phyloP scores from a whole-genome alignment of 2,888 invertebrate species.

The Megastigmus dorsalis region DNA sequence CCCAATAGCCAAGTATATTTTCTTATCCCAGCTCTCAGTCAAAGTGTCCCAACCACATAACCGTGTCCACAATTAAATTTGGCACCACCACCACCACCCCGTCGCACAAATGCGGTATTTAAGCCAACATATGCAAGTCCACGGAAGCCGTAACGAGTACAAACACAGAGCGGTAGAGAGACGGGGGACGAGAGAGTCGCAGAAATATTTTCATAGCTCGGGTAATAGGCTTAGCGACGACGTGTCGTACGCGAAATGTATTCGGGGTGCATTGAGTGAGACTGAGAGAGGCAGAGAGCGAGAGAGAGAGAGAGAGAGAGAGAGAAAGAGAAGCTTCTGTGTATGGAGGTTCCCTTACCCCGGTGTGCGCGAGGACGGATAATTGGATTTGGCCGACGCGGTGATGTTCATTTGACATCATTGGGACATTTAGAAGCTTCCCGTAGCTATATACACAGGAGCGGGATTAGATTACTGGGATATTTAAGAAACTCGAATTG shows the following conservation, averaged over 20 bases:
- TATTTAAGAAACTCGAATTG: slow-evolving; percentile 61
- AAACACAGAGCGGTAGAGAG: slow-evolving; percentile 58
- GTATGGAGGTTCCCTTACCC: slow-evolving; percentile 51
- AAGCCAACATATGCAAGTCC: slow-evolving; percentile 60
- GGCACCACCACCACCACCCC: slow-evolving; percentile 56
- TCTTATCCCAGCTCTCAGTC: not conserved
- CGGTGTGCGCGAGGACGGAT: slow-evolving; percentile 53
- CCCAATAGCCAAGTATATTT: slow-evolving; percentile 8
- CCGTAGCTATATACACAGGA: slow-evolving; percentile 49
- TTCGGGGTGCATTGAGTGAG: slow-evolving; percentile 53
- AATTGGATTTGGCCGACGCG: slow-evolving; percentile 70
- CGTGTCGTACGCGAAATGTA: slow-evolving; percentile 13
- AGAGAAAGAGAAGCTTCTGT: too few relatives aligned
- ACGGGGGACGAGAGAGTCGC: too few relatives aligned
- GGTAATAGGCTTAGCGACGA: slow-evolving; percentile 69
- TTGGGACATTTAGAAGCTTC: slow-evolving; percentile 66
- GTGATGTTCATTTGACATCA: slow-evolving; percentile 73
- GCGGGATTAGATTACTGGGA: slow-evolving; percentile 65
- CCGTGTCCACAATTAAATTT: slow-evolving; percentile 37
- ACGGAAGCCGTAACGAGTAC: slow-evolving; percentile 52
- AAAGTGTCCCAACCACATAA: not conserved
- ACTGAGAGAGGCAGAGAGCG: slow-evolving; percentile 57
- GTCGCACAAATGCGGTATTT: slow-evolving; percentile 50
- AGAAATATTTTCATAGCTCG: slow-evolving; percentile 69
- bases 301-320: slow-evolving; percentile 51